Evolutionary conservation across 1,140 invertebrate genomes (phyloP).

Genomic region (Anagrus nilaparvatae): DNA sequence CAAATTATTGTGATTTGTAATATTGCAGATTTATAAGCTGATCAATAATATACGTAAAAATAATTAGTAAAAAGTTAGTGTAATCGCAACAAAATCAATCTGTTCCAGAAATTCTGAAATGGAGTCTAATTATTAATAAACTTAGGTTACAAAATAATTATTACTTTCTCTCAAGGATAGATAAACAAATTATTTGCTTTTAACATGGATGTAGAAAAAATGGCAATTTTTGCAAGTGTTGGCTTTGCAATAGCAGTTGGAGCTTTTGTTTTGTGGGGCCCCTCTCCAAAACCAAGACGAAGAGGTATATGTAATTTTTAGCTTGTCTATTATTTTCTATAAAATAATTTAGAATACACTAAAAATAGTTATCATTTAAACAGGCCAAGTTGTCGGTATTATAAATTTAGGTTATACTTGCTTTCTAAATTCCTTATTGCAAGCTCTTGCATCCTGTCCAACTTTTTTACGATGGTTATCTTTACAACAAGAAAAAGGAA

Average conservation of each 20-base stretch:
- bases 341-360: neutral
- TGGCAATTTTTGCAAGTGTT: constrained; percentile 59
- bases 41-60: too few species aligned
- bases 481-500: constrained; percentile 46
- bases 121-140: too few species aligned
- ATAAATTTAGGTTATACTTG: constrained; percentile 80
- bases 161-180: too few species aligned
- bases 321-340: neutral
- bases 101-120: too few species aligned
- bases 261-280: constrained; percentile 70
- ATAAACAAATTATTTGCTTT: too few species aligned
- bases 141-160: too few species aligned
- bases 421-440: constrained; percentile 76
- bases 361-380: constrained; percentile 15
- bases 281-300: constrained; percentile 43
- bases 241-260: constrained; percentile 66
- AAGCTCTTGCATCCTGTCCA: constrained; percentile 72
- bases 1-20: too few species aligned
- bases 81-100: neutral
- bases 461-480: constrained; percentile 73
- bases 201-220: constrained; percentile 54
- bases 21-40: too few species aligned
- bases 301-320: too few species aligned
- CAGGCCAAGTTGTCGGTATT: constrained; percentile 64
- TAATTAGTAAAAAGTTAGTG: neutral